phyloP scores from a whole-genome alignment of 2,888 invertebrate species.

The Cephus pulcher region DNA sequence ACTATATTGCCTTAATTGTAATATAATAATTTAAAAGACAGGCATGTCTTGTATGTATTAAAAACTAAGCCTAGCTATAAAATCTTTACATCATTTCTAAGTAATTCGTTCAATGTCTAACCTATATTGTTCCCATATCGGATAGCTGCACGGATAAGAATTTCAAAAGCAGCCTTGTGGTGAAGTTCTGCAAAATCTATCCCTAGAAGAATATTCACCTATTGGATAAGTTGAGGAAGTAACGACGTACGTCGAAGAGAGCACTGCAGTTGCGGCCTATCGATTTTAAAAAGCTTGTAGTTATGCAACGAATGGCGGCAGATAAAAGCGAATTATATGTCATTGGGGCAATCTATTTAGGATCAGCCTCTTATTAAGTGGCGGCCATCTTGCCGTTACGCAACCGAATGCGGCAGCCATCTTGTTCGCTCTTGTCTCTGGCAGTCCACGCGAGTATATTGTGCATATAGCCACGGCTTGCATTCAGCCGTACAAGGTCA shows the following conservation, averaged over 20 bases:
- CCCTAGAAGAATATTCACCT: not conserved
- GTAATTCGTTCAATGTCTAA: not conserved
- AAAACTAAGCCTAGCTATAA: not conserved
- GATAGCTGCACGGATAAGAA: too few species aligned
- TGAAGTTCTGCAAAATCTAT: not conserved
- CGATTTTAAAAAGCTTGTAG: slow-evolving; percentile 8
- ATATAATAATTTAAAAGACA: not conserved
- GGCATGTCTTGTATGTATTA: not conserved
- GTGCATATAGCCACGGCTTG: slow-evolving; percentile 33
- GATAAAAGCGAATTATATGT: slow-evolving; percentile 54
- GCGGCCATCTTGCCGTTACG: slow-evolving; percentile 37
- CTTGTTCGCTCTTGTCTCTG: slow-evolving; percentile 29
- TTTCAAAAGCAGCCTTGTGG: too few species aligned
- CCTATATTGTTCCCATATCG: not conserved
- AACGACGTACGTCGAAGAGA: not conserved
- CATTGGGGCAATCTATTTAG: slow-evolving; percentile 59
- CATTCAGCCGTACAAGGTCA: slow-evolving; percentile 57
- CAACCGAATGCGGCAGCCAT: slow-evolving; percentile 40
- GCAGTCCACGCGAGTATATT: slow-evolving; percentile 34
- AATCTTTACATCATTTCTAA: not conserved
- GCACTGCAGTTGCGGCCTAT: slow-evolving; percentile 1
- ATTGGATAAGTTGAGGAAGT: not conserved
- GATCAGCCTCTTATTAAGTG: slow-evolving; percentile 53
- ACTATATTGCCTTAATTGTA: not conserved
- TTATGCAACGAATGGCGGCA: slow-evolving; percentile 26